A percentile compares a stretch with the other conserved stretches of the same genome.
These are phyloP conservation scores for Pangasius mekongensis DNA, from an alignment of 2,797 vertebrate genomes.

Conservation along the genomic window DNA sequence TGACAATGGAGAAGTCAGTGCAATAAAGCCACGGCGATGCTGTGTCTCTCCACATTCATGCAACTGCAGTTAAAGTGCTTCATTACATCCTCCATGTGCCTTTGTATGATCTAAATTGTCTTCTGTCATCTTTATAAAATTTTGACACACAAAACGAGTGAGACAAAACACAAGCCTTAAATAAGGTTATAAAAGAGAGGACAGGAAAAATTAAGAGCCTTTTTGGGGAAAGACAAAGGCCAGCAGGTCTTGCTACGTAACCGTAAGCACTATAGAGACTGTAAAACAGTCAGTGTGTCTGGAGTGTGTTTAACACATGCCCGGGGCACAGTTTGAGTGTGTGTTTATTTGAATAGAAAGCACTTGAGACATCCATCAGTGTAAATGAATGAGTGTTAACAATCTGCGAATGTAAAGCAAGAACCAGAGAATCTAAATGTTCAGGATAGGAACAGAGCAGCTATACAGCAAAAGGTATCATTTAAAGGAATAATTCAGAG, in stretches of 20 bases:
- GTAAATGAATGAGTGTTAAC: slow-evolving; percentile 11
- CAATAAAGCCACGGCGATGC: slow-evolving; percentile 22
- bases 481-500: neutral
- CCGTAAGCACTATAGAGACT: neutral
- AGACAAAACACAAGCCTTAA: slow-evolving; percentile 3
- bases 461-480: neutral
- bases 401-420: slow-evolving; percentile 16
- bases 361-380: slow-evolving; percentile 16
- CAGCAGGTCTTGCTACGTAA: slow-evolving; percentile 6
- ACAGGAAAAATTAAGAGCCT: neutral
- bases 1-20: slow-evolving; percentile 1
- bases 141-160: neutral
- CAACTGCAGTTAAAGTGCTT: slow-evolving; percentile 4
- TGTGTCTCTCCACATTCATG: slow-evolving; percentile 20
- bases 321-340: neutral
- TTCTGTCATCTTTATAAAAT: slow-evolving; percentile 9
- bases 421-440: neutral
- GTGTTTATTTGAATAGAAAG: slow-evolving; percentile 31
- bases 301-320: slow-evolving; percentile 34
- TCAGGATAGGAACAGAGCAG: neutral
- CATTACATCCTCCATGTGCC: slow-evolving; percentile 11
- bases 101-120: slow-evolving; percentile 9
- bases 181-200: neutral
- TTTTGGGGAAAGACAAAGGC: slow-evolving; percentile 2
- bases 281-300: slow-evolving; percentile 43